Evolutionary conservation across 2,888 invertebrate species (phyloP), one percentile per base, ranked within the genome.

Genomic region (Thecocarcelia acutangulata): DNA sequence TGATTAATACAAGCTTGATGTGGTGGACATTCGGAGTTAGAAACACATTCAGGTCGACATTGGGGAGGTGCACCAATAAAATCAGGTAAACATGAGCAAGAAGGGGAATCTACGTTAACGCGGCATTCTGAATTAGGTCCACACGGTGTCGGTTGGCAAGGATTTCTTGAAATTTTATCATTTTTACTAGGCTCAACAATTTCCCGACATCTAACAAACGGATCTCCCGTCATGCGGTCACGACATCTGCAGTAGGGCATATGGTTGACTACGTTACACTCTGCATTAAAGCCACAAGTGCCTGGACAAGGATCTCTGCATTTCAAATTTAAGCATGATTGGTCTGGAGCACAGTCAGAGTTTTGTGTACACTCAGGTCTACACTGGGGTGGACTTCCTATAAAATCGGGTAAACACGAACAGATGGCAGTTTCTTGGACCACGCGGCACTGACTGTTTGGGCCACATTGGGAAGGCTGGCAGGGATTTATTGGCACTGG

Each of bases 301-400:
- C 95, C 95, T 3, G 93, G 93, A 84, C 95, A 95, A 40, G 95
- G 95, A 88, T 95, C 94, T 87, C 92, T 92, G 87, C 95, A 96
- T 91, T 94, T 95, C 87, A 93, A 92, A 85, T 93, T 93, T 79
- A 94, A 93, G 86, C 96, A 96, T 13, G 95, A 94, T 85, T 93
- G 91, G 84, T 93, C 93, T 78, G 93, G 93, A 11, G 93, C 87
- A 89, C 95, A 96, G 87, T 95, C 95, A 1, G 93, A 92, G 86
- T 94, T 95, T 83, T 93, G 93, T 70, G 93, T 92, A 88, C 95
- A 95, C 90, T 95, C 95, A 6, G 94, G 94, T 83, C 94, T 91
- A 88, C 95, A 95, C 84, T 93, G 94, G 1, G 95, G 95, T 70
- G 95, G 95, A 87, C 93, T 93, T 48, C 95, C 95, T 74, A 93